Percentiles rank a stretch among this genome's conserved stretches.
Evolutionary conservation across 1,140 invertebrate genomes (phyloP).

Genomic region (Melanaphis sacchari): DNA sequence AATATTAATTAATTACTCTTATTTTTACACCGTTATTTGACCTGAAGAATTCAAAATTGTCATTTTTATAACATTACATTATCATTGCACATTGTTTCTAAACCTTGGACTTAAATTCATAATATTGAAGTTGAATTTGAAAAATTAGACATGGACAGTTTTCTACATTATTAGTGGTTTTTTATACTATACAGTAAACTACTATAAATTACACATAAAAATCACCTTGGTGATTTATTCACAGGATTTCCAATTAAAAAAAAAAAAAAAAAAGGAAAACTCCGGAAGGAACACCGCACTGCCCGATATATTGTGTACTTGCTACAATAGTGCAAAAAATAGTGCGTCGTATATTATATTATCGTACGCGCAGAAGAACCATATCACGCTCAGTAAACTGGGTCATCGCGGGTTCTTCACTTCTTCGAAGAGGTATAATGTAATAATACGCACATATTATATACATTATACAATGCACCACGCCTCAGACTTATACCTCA

Average conservation of each 20-base stretch:
- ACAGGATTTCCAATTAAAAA: not conserved
- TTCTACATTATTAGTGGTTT: not conserved
- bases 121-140: not conserved
- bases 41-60: not conserved
- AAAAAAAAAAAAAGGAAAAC: not conserved
- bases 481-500: not conserved
- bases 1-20: not conserved
- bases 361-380: not conserved
- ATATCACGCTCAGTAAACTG: not conserved
- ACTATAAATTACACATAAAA: not conserved
- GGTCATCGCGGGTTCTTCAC: not conserved
- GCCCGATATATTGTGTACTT: too few relatives aligned
- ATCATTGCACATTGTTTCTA: not conserved
- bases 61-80: not conserved
- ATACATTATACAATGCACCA: not conserved
- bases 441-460: not conserved
- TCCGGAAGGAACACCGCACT: not conserved
- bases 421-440: not conserved
- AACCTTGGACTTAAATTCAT: not conserved
- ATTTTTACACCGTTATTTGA: not conserved
- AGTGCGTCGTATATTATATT: not conserved
- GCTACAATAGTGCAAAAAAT: not conserved
- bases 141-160: not conserved
- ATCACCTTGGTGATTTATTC: not conserved
- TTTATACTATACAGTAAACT: not conserved